These are phyloP conservation scores for Plecturocebus donacophilus DNA, from an alignment of 2,113 vertebrate genomes.

Conservation along the genomic window DNA sequence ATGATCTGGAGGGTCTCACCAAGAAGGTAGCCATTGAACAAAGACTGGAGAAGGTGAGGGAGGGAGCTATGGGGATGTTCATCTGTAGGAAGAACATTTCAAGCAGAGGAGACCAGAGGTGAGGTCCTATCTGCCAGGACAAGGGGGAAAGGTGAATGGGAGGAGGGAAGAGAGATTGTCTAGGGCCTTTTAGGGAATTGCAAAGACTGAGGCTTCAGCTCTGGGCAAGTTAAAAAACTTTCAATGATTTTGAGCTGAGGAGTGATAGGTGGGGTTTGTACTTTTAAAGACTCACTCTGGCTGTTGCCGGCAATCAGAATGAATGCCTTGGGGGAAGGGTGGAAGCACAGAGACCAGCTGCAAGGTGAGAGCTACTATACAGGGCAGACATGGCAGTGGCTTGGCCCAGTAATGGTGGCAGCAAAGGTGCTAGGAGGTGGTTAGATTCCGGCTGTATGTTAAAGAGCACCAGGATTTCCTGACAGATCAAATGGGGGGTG, in stretches of 20 bases:
- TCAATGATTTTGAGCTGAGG: not conserved
- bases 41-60: not conserved
- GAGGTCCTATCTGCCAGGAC: not conserved
- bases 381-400: not conserved
- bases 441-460: not conserved
- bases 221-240: slow-evolving; percentile 8
- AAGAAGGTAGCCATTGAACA: not conserved
- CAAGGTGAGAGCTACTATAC: not conserved
- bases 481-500: not conserved
- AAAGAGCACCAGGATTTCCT: not conserved
- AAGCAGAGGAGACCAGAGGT: not conserved
- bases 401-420: not conserved
- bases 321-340: not conserved
- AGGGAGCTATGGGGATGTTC: not conserved
- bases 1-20: not conserved
- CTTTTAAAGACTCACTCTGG: not conserved
- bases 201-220: not conserved
- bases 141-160: not conserved
- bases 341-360: not conserved
- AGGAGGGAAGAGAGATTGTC: not conserved
- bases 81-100: not conserved
- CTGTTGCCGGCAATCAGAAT: not conserved
- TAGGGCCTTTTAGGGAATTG: not conserved
- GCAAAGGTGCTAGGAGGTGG: not conserved
- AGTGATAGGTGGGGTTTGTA: not conserved